These are phyloP conservation scores for Neodiprion pinetum DNA, from an alignment of 1,140 invertebrate genomes.

Conservation along the genomic window DNA sequence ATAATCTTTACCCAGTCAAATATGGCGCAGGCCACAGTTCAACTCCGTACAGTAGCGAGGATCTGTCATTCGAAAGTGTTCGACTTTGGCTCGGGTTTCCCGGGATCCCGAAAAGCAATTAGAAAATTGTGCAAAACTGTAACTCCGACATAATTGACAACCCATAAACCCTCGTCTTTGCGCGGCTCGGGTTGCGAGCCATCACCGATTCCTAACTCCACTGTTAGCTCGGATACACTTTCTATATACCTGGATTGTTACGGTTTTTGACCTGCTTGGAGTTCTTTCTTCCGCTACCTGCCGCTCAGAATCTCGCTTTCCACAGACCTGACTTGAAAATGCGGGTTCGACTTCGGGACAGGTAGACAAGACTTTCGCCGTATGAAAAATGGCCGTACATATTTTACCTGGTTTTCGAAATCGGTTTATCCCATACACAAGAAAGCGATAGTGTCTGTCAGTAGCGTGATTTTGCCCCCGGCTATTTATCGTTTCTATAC, in stretches of 20 bases:
- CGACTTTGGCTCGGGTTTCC: background rate
- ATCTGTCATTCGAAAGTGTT: background rate
- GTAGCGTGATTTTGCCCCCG: too few species aligned
- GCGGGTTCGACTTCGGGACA: constrained; percentile 7
- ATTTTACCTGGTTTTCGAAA: constrained; percentile 31
- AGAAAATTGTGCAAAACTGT: constrained; percentile 38
- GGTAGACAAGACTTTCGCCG: constrained; percentile 37
- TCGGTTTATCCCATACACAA: background rate
- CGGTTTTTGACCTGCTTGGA: constrained; percentile 29
- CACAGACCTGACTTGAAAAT: constrained; percentile 8
- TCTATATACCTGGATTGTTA: constrained; percentile 20
- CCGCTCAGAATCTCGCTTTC: background rate
- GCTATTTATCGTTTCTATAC: too few species aligned
- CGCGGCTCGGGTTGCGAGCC: constrained; percentile 18
- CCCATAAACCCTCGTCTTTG: constrained; percentile 23
- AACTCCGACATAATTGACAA: constrained; percentile 7
- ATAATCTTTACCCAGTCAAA: too few species aligned
- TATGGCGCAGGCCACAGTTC: too few species aligned
- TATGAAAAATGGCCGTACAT: constrained; percentile 44
- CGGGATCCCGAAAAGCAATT: constrained; percentile 41
- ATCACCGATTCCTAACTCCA: constrained; percentile 20
- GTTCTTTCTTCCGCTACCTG: background rate
- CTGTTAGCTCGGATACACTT: constrained; percentile 21
- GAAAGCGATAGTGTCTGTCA: too few species aligned
- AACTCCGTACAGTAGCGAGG: background rate